A percentile compares a stretch with the other conserved stretches of the same genome.
Conservation (phyloP, 2,797 vertebrate species). For the Spheniscus humboldti region DNA sequence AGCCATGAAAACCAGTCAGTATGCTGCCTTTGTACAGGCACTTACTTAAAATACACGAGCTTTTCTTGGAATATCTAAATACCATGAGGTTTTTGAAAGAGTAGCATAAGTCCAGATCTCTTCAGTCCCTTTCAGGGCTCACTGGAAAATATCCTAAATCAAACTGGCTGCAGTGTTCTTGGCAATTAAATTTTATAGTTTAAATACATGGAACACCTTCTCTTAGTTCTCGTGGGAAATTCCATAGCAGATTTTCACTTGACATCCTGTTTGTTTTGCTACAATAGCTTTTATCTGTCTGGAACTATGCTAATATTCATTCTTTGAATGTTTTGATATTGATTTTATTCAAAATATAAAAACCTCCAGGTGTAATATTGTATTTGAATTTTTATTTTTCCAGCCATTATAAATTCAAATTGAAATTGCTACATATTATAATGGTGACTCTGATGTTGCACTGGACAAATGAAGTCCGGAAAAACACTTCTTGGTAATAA, state of each 20-base stretch:
- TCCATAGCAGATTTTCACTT: neutral
- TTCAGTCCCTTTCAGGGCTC: neutral
- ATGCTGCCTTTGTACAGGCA: neutral
- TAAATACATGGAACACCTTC: neutral
- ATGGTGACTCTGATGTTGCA: neutral
- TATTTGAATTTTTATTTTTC: neutral
- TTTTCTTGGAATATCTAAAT: neutral
- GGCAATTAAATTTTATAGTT: neutral
- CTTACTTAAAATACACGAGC: neutral
- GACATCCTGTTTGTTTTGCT: neutral
- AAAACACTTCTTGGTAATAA: neutral
- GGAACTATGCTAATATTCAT: neutral
- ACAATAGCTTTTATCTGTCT: neutral
- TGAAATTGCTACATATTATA: rapidly evolving
- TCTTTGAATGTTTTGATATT: neutral
- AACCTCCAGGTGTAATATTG: neutral
- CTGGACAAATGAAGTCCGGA: neutral
- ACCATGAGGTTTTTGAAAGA: neutral
- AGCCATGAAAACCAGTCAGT: neutral
- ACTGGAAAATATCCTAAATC: neutral
- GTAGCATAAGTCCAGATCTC: rapidly evolving
- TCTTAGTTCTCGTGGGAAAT: neutral
- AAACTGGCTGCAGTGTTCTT: neutral
- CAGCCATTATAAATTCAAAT: neutral
- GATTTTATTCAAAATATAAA: neutral